A percentile compares a stretch with the other conserved stretches of the same genome.
Evolutionary conservation across 2,797 vertebrate species (phyloP).

Genomic region (Halcyon smyrnensis): DNA sequence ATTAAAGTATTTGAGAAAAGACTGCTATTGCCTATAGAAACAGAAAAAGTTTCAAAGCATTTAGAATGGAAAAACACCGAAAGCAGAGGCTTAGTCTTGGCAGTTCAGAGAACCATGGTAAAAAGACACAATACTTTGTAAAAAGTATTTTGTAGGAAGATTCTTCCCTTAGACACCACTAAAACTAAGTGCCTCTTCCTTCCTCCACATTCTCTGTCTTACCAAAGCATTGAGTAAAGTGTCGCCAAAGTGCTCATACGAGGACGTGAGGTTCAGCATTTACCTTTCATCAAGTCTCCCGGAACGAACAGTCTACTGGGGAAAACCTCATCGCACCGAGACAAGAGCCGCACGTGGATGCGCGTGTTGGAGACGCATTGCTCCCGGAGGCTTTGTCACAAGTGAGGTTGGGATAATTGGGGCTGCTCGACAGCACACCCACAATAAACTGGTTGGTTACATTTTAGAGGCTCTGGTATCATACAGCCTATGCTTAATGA

Average conservation of each 20-base stretch:
- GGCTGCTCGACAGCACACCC: background rate
- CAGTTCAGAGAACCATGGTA: background rate
- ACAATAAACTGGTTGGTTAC: background rate
- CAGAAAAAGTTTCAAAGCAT: background rate
- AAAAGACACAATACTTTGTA: background rate
- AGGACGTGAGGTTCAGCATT: background rate
- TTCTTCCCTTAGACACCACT: background rate
- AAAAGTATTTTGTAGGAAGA: background rate
- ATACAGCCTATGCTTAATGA: background rate
- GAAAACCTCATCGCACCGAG: background rate
- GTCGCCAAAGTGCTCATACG: background rate
- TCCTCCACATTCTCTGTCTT: background rate
- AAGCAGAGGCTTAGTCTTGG: background rate
- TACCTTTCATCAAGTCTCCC: background rate
- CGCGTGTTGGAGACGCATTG: background rate
- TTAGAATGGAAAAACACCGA: background rate
- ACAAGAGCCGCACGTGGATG: background rate
- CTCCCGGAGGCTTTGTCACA: background rate
- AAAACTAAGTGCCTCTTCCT: background rate
- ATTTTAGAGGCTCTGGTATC: background rate
- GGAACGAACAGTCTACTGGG: background rate
- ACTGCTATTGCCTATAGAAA: background rate
- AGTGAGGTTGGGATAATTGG: background rate
- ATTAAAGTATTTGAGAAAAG: background rate
- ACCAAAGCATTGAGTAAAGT: background rate